These are phyloP conservation scores for Clunio marinus DNA, from an alignment of 2,888 invertebrate species.

Conservation along the genomic window DNA sequence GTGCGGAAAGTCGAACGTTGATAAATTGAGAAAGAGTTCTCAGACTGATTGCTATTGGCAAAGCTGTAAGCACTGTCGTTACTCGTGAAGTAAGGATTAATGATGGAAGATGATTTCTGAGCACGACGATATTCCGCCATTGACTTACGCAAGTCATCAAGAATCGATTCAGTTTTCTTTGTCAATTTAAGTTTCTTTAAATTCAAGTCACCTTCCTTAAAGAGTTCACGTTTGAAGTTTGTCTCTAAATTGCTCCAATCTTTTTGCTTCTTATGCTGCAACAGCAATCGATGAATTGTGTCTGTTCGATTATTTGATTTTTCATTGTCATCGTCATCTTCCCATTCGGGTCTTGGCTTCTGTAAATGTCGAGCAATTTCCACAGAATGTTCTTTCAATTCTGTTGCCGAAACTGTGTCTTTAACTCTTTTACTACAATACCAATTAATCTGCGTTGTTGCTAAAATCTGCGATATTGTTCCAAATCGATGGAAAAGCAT, in stretches of 20 bases:
- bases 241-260: conserved; percentile 50
- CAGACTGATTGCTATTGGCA: not conserved
- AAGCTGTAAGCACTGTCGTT: conserved; percentile 23
- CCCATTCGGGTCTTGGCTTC: conserved; percentile 48
- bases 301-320: conserved; percentile 43
- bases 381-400: conserved; percentile 59
- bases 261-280: conserved; percentile 44
- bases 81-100: not conserved
- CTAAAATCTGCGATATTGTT: conserved; percentile 69
- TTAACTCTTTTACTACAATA: conserved; percentile 43
- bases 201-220: conserved; percentile 46
- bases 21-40: conserved; percentile 25
- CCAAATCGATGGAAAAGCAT: conserved; percentile 74
- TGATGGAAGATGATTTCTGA: not conserved
- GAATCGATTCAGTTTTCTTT: conserved; percentile 46
- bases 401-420: conserved; percentile 53
- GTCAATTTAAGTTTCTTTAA: conserved; percentile 47
- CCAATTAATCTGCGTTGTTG: conserved; percentile 60
- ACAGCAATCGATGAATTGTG: conserved; percentile 48
- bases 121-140: conserved; percentile 28
- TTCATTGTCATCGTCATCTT: conserved; percentile 46
- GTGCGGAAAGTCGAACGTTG: conserved; percentile 8
- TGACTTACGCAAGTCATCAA: conserved; percentile 41
- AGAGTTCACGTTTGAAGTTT: conserved; percentile 48
- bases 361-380: conserved; percentile 59